Percentiles rank a stretch among this genome's conserved stretches.
These are phyloP conservation scores for Chymomyza amoena DNA, from an alignment of 2,888 invertebrate genomes.

Conservation along the genomic window DNA sequence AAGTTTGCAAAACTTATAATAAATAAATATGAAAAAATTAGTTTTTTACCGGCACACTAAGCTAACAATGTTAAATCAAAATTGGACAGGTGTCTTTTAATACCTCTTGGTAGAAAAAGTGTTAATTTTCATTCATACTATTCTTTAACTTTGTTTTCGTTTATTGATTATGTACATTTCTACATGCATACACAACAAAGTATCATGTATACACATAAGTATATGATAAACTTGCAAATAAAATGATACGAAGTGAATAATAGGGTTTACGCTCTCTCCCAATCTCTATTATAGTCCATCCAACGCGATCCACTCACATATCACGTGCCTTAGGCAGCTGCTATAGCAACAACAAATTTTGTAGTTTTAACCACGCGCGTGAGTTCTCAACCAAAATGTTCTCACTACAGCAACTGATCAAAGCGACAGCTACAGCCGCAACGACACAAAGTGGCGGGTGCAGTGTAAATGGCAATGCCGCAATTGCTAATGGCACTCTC, in stretches of 20 bases:
- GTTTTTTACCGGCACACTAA: too few relatives aligned
- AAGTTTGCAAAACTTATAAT: too few relatives aligned
- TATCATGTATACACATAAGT: background rate
- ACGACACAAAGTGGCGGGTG: conserved; percentile 20
- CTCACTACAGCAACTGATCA: conserved; percentile 74
- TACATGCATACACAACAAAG: too few relatives aligned
- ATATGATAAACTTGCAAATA: background rate
- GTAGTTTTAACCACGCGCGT: background rate
- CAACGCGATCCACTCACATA: background rate
- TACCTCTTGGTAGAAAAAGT: too few relatives aligned
- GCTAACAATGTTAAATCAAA: too few relatives aligned
- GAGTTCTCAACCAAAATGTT: conserved; percentile 50
- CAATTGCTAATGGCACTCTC: conserved; percentile 33
- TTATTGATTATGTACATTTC: too few relatives aligned
- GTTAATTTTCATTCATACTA: too few relatives aligned
- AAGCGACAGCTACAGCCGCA: conserved; percentile 49
- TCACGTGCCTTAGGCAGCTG: conserved; percentile 3
- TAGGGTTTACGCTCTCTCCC: background rate
- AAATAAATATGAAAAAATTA: too few relatives aligned
- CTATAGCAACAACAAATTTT: background rate
- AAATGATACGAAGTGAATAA: background rate
- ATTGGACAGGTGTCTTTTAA: too few relatives aligned
- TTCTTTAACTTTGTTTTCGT: too few relatives aligned
- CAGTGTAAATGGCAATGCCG: conserved; percentile 43
- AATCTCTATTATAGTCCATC: conserved; percentile 9